These are phyloP conservation scores for Mallotus villosus DNA, from an alignment of 2,797 vertebrate genomes.

Conservation along the genomic window DNA sequence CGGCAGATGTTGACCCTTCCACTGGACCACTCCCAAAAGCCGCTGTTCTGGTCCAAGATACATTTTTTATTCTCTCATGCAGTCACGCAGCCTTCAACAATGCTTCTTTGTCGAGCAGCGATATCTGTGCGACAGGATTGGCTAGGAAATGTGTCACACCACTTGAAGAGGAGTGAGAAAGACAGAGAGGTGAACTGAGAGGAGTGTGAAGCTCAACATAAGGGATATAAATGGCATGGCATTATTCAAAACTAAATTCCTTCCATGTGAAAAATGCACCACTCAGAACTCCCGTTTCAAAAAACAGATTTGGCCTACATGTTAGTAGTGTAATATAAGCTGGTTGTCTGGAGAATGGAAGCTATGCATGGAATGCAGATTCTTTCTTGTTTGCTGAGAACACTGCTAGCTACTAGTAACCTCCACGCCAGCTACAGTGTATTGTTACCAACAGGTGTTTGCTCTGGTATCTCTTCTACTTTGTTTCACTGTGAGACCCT, in stretches of 20 bases:
- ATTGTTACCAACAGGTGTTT: constrained; percentile 66
- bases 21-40: neutral
- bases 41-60: no score
- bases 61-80: no score
- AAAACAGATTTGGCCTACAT: no score
- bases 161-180: neutral
- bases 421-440: constrained; percentile 39
- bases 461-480: constrained; percentile 38
- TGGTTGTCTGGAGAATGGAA: constrained; percentile 22
- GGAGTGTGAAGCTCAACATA: neutral
- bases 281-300: neutral
- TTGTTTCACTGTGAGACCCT: constrained; percentile 39
- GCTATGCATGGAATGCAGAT: constrained; percentile 59
- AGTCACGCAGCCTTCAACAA: no score
- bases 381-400: constrained; percentile 38
- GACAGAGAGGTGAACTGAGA: neutral
- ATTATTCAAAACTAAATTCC: neutral
- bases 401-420: constrained; percentile 12
- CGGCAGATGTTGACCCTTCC: neutral
- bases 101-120: neutral
- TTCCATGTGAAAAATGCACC: neutral
- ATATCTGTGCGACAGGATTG: neutral
- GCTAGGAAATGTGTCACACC: constrained; percentile 1
- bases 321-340: no score
- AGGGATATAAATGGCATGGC: neutral